phyloP scores from a whole-genome alignment of 2,797 vertebrate species.

The Hippoglossus hippoglossus region DNA sequence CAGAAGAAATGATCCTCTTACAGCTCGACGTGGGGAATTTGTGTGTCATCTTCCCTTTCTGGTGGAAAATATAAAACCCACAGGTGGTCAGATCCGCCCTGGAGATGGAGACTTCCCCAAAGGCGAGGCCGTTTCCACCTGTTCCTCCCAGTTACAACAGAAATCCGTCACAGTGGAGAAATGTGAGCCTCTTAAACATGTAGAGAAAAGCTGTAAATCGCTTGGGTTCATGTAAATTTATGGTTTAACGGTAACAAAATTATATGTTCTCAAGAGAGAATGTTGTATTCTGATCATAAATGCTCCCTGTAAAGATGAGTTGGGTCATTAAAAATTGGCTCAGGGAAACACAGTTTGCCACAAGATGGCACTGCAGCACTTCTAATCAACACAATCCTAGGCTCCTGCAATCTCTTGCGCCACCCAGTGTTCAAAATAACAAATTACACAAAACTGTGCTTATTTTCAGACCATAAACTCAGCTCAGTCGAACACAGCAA shows the following conservation, averaged over 20 bases:
- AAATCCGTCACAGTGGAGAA: constrained; percentile 34
- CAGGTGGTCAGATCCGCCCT: constrained; percentile 53
- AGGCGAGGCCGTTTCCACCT: constrained; percentile 55
- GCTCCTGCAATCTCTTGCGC: constrained; percentile 44
- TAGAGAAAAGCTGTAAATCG: constrained; percentile 14
- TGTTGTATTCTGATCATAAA: constrained; percentile 10
- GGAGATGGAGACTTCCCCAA: constrained; percentile 21
- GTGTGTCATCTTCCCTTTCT: constrained; percentile 72
- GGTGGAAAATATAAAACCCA: constrained; percentile 55
- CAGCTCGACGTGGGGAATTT: constrained; percentile 74
- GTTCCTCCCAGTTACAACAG: constrained; percentile 50
- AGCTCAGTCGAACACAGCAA: no score
- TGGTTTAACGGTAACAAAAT: constrained; percentile 8
- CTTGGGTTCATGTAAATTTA: constrained; percentile 17
- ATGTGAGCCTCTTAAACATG: constrained; percentile 9
- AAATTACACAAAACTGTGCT: constrained; percentile 20
- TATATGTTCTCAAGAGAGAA: neutral
- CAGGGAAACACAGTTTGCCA: constrained; percentile 35
- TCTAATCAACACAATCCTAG: neutral
- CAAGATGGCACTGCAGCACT: constrained; percentile 60
- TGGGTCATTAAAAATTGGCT: neutral
- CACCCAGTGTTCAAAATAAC: constrained; percentile 50
- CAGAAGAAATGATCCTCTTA: constrained; percentile 77
- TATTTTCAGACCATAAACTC: neutral
- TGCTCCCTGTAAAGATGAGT: constrained; percentile 11